These are phyloP conservation scores for Drosophila takahashii DNA, from an alignment of 1,140 invertebrate genomes.

Conservation along the genomic window DNA sequence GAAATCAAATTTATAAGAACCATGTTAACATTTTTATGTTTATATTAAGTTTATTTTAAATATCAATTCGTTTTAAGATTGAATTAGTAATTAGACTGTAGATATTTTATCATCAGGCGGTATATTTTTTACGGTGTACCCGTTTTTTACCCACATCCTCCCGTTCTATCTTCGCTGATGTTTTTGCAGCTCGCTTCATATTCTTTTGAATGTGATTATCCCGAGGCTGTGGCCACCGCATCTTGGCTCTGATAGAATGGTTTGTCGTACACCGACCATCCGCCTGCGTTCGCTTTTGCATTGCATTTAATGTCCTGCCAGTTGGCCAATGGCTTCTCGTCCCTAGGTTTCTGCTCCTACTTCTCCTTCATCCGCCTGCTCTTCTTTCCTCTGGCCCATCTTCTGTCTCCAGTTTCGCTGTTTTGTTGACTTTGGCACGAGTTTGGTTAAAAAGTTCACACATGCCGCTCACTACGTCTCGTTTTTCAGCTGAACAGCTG, in stretches of 20 bases:
- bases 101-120: no score
- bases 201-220: constrained; percentile 82
- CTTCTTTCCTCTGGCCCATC: constrained; percentile 8
- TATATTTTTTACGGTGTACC: neutral
- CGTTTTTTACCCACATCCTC: constrained; percentile 6
- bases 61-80: no score
- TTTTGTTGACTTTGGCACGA: constrained; percentile 82
- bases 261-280: constrained; percentile 31
- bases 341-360: neutral
- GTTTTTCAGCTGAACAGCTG: constrained; percentile 27
- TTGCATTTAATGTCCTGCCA: constrained; percentile 76
- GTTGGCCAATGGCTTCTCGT: constrained; percentile 61
- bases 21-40: no score
- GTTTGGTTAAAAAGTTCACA: constrained; percentile 83
- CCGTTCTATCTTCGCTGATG: constrained; percentile 59
- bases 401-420: constrained; percentile 51
- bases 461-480: constrained; percentile 56
- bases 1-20: neutral
- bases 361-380: neutral
- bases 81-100: no score
- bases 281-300: constrained; percentile 47
- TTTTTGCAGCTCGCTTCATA: constrained; percentile 79
- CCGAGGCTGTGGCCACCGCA: constrained; percentile 72
- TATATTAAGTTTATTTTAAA: no score
- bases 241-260: constrained; percentile 76